Evolutionary conservation across 2,888 invertebrate species (phyloP).

Genomic region (Lithophane semibrunnea): DNA sequence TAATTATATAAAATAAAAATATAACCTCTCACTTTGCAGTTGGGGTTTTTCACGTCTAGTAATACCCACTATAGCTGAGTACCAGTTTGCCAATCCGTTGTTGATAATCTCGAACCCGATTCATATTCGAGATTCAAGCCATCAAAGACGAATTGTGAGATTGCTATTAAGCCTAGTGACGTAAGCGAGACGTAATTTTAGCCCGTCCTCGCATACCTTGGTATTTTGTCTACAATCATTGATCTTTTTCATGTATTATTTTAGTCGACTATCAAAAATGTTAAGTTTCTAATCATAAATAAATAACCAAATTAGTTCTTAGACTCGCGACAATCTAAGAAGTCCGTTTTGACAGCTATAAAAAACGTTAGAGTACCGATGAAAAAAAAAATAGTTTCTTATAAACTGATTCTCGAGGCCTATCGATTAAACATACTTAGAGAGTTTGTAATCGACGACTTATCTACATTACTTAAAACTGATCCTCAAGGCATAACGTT

Average conservation of each 20-base stretch:
- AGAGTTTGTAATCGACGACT: no score
- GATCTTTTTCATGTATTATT: slow-evolving; percentile 43
- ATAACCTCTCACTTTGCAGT: not conserved
- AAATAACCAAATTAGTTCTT: not conserved
- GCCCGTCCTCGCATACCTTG: slow-evolving; percentile 52
- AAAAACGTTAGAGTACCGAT: no score
- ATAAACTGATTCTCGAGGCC: no score
- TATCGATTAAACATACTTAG: no score
- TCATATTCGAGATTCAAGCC: slow-evolving; percentile 36
- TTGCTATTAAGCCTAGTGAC: slow-evolving; percentile 47
- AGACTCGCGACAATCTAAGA: no score
- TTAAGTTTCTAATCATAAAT: not conserved
- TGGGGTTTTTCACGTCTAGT: not conserved
- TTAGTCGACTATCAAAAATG: slow-evolving; percentile 1
- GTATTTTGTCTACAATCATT: slow-evolving; percentile 48
- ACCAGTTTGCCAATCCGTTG: not conserved
- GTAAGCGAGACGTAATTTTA: slow-evolving; percentile 49
- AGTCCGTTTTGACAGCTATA: no score
- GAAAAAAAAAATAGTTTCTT: no score
- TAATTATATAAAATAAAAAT: no score
- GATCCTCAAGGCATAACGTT: no score
- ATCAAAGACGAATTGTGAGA: slow-evolving; percentile 34
- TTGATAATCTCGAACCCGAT: slow-evolving; percentile 8
- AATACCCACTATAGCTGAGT: not conserved
- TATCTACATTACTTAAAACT: no score